Base-by-base conservation (phyloP, 2,113 vertebrate genomes). In the Chionis minor region DNA sequence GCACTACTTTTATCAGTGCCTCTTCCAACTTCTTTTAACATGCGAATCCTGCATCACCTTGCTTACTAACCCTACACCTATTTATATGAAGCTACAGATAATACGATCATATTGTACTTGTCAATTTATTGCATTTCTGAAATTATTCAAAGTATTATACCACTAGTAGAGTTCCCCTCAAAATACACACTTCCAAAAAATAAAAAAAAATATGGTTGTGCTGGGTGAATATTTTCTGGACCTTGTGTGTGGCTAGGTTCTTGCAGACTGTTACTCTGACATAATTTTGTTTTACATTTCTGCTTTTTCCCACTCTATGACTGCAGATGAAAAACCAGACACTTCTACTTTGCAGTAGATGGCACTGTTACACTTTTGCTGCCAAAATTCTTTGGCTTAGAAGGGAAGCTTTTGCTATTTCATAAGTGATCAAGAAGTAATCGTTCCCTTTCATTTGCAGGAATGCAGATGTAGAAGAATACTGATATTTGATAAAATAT, bases 281-380 rank as follows among this genome's bases (percentile, higher is more conserved):
- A 28, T 59, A 42, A 47, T 72, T 80, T 79, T 23, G 4, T 20
- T 62, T 81, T 79, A 18, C 5, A 8, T 62, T 82, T 87, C 28
- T 86, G 9, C 18, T 56, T 91, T 92, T 63, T 75, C 12, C 10
- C 7, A 33, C 17, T 0, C 12, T 71, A 2, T 77, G 17, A 32
- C 27, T 86, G 35, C 78, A 71, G 61, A 74, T 71, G 47, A 44
- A 80, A 66, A 70, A 13, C 9, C 16, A 72, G 19, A 33, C 32
- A 72, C 27, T 75, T 55, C 24, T 72, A 2, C 19, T 89, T 78
- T 22, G 9, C 96, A 88, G 95, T 81, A 97, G 95, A 32, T 96
- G 95, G 90, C 93, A 88, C 51, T 92, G n/a, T 88, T 88, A 74
- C 59, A 55, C 72, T 73, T 55, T 16, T 22, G 0, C 2, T 90